Percentiles rank a stretch among this genome's conserved stretches.
Conservation (phyloP, 1,140 invertebrate genomes). For the Calycopis cecrops region DNA sequence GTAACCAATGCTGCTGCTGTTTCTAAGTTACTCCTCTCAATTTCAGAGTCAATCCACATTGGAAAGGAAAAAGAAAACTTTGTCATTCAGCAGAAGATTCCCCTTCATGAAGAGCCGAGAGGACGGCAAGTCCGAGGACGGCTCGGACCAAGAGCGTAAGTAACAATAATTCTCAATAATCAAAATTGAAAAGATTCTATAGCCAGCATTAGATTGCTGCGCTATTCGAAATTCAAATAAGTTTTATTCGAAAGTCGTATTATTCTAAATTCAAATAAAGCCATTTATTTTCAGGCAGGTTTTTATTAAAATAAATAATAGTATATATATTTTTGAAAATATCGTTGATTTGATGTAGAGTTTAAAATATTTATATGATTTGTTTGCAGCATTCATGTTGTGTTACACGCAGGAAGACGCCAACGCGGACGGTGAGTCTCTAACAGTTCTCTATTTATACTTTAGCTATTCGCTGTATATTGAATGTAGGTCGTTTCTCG, state of each 20-base stretch:
- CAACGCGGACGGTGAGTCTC: constrained; percentile 88
- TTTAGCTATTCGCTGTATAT: constrained; percentile 55
- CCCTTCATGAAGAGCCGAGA: constrained; percentile 99
- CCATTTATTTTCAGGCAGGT: too few species aligned
- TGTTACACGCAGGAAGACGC: constrained; percentile 93
- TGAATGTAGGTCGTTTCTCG: constrained; percentile 49
- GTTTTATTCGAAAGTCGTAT: too few species aligned
- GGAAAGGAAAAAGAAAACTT: constrained; percentile 97
- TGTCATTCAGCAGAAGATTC: constrained; percentile 97
- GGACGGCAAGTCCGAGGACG: constrained; percentile 95
- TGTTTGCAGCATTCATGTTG: constrained; percentile 92
- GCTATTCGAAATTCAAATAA: too few species aligned
- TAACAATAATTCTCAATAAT: too few species aligned
- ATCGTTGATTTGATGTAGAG: too few species aligned
- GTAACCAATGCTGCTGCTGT: too few species aligned
- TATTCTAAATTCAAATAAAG: too few species aligned
- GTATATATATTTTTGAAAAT: too few species aligned
- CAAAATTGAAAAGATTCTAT: neutral
- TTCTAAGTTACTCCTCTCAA: neutral
- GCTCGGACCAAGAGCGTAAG: constrained; percentile 99
- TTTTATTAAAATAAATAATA: too few species aligned
- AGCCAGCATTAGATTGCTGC: too few species aligned
- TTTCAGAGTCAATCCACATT: constrained; percentile 90
- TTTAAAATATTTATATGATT: constrained; percentile 46
- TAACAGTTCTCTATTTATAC: constrained; percentile 35